These are phyloP conservation scores for Siniperca chuatsi DNA, from an alignment of 2,113 vertebrate genomes.

Conservation along the genomic window DNA sequence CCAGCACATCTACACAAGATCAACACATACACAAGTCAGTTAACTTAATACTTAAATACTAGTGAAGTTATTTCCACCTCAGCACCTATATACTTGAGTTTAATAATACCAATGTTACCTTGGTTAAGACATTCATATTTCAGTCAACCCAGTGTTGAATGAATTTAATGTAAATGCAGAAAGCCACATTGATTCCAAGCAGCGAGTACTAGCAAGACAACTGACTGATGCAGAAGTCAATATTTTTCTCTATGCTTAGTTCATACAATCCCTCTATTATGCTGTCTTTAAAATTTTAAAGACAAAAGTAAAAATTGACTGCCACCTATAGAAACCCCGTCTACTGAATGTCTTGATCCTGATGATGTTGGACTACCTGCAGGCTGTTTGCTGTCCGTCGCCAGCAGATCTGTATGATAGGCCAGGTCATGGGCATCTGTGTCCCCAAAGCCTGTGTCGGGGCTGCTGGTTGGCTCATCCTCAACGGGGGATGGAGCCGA, in stretches of 20 bases:
- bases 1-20: conserved; percentile 73
- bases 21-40: not conserved
- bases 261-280: not conserved
- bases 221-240: not conserved
- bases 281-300: not conserved
- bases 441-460: conserved; percentile 96
- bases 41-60: not conserved
- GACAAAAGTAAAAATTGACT: not conserved
- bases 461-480: conserved; percentile 92
- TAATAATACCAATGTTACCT: not conserved
- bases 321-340: not conserved
- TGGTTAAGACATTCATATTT: not conserved
- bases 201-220: not conserved
- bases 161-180: not conserved
- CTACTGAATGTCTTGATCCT: not conserved
- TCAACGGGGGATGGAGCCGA: conserved; percentile 82
- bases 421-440: conserved; percentile 90
- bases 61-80: too few relatives aligned
- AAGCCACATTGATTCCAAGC: not conserved
- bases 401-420: conserved; percentile 87
- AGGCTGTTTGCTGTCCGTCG: conserved; percentile 86
- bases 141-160: not conserved
- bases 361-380: conserved; percentile 72
- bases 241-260: not conserved
- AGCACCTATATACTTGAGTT: not conserved